A percentile compares a stretch with the other conserved stretches of the same genome.
phyloP scores from a whole-genome alignment of 2,797 vertebrate genomes.

The Poeciliopsis presidionis region DNA sequence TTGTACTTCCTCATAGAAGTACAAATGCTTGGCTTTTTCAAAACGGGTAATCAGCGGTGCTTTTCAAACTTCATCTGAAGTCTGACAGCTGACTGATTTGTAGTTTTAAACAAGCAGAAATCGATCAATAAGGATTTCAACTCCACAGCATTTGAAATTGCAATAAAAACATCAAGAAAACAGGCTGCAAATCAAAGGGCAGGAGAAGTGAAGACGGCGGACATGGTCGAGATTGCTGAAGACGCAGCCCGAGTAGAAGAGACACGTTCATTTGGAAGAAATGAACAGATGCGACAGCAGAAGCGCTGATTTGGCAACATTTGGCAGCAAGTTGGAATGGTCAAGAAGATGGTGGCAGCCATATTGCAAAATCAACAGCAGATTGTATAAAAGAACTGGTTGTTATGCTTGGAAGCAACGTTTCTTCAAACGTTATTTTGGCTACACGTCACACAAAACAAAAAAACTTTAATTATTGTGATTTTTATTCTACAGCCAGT shows the following conservation, averaged over 20 bases:
- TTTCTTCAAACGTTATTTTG: conserved; percentile 29
- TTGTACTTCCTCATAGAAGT: conserved; percentile 32
- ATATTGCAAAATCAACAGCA: conserved; percentile 14
- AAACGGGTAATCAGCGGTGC: conserved; percentile 38
- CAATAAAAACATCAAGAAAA: conserved; percentile 35
- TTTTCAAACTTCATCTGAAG: conserved; percentile 37
- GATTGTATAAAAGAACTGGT: not conserved
- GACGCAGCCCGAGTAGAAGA: conserved; percentile 34
- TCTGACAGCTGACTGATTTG: conserved; percentile 23
- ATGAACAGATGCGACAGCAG: conserved; percentile 49
- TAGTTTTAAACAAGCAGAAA: not conserved
- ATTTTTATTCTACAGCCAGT: conserved; percentile 6
- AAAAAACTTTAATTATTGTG: conserved; percentile 8
- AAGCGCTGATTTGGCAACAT: conserved; percentile 51
- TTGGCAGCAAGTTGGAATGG: conserved; percentile 60
- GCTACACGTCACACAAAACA: conserved; percentile 26
- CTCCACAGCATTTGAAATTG: conserved; percentile 38
- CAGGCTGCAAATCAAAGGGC: conserved; percentile 62
- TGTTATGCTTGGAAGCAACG: conserved; percentile 45
- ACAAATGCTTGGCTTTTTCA: conserved; percentile 22
- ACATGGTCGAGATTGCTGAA: conserved; percentile 30
- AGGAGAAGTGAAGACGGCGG: conserved; percentile 39
- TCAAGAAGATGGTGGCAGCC: not conserved
- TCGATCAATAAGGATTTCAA: conserved; percentile 20
- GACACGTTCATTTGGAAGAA: conserved; percentile 48